Conservation (phyloP, 2,888 invertebrate species). For the Sphaerophoria taeniata region DNA sequence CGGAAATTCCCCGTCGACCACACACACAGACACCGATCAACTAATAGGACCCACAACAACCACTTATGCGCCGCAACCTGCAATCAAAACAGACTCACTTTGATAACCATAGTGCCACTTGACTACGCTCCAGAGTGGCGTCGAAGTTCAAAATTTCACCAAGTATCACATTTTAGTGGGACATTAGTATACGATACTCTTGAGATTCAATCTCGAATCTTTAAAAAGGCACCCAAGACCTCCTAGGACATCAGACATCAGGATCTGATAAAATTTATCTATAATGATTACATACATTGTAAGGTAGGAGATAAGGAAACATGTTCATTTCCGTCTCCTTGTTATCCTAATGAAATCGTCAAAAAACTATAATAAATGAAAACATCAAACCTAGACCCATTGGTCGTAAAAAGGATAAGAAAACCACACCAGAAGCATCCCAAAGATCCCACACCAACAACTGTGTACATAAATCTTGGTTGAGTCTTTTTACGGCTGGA, state of each 20-base stretch:
- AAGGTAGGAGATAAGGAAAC: constrained; percentile 64
- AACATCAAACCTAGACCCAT: constrained; percentile 31
- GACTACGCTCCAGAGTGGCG: constrained; percentile 73
- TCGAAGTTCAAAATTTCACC: constrained; percentile 59
- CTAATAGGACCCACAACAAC: constrained; percentile 72
- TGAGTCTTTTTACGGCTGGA: constrained; percentile 68
- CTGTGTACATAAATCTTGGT: constrained; percentile 40
- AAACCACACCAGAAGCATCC: constrained; percentile 70
- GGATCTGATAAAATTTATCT: constrained; percentile 68
- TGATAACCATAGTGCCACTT: constrained; percentile 76
- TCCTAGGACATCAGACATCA: constrained; percentile 40
- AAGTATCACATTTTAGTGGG: constrained; percentile 1
- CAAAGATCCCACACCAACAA: constrained; percentile 64
- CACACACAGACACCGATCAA: constrained; percentile 45
- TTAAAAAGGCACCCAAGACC: constrained; percentile 41
- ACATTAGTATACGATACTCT: constrained; percentile 44
- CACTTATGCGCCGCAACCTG: constrained; percentile 64
- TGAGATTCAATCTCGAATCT: not conserved
- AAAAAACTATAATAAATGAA: constrained; percentile 52
- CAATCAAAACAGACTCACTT: constrained; percentile 76
- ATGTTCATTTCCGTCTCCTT: constrained; percentile 61
- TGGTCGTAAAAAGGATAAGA: constrained; percentile 68
- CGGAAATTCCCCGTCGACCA: constrained; percentile 55
- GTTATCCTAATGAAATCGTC: constrained; percentile 67
- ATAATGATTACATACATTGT: constrained; percentile 67